phyloP scores from a whole-genome alignment of 2,797 vertebrate species.

The Poecilia velifera region DNA sequence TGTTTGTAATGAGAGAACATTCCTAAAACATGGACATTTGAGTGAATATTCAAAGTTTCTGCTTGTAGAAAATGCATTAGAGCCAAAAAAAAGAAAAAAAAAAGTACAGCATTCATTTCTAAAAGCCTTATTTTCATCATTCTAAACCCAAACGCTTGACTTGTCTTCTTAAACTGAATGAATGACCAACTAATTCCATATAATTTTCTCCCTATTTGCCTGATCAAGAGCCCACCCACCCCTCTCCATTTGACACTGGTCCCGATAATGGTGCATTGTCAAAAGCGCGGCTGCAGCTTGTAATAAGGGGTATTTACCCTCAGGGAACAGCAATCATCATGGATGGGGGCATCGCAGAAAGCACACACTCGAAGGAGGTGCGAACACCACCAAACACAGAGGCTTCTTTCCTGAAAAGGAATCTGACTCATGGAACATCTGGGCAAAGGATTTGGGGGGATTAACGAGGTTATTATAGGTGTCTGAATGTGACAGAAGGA shows the following conservation, averaged over 20 bases:
- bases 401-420: constrained; percentile 52
- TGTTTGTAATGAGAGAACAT: neutral
- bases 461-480: constrained; percentile 45
- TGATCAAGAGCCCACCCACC: constrained; percentile 29
- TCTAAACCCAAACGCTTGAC: constrained; percentile 5
- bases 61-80: neutral
- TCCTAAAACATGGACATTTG: neutral
- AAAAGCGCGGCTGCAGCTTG: constrained; percentile 41
- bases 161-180: constrained; percentile 15
- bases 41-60: neutral
- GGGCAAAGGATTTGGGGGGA: constrained; percentile 49
- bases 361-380: constrained; percentile 54
- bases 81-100: neutral
- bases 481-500: constrained; percentile 40
- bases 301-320: constrained; percentile 71
- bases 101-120: neutral
- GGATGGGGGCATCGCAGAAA: constrained; percentile 42
- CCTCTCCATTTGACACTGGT: constrained; percentile 33
- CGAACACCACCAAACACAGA: constrained; percentile 47
- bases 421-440: constrained; percentile 65
- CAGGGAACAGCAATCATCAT: constrained; percentile 62
- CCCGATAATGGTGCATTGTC: constrained; percentile 66
- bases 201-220: constrained; percentile 29
- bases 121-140: constrained; percentile 4
- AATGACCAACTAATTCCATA: constrained; percentile 34